A percentile compares a stretch with the other conserved stretches of the same genome.
phyloP scores from a whole-genome alignment of 1,140 invertebrate genomes.

The Dendrolimus punctatus region DNA sequence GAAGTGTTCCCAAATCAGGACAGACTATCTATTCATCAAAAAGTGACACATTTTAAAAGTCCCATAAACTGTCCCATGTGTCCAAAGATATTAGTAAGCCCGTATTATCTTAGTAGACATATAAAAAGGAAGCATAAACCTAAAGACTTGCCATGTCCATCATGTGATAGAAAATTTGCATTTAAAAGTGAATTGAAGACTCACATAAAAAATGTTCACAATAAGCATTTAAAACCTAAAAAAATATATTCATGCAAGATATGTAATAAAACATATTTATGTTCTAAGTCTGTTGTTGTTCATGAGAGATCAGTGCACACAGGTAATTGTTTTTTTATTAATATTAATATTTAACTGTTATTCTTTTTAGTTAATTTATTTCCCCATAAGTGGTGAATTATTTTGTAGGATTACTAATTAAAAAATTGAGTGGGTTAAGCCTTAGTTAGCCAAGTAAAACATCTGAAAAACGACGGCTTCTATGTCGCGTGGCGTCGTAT shows the following conservation, averaged over 20 bases:
- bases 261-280: slow-evolving; percentile 61
- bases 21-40: slow-evolving; percentile 36
- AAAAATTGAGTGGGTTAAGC: no score
- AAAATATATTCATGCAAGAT: slow-evolving; percentile 52
- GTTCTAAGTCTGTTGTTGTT: slow-evolving; percentile 55
- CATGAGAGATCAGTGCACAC: slow-evolving; percentile 68
- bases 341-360: slow-evolving; percentile 5
- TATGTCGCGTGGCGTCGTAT: no score
- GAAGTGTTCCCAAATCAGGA: slow-evolving; percentile 42
- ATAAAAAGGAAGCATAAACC: slow-evolving; percentile 51
- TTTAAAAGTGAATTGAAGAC: slow-evolving; percentile 50
- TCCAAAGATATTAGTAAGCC: slow-evolving; percentile 38
- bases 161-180: slow-evolving; percentile 53
- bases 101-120: slow-evolving; percentile 56
- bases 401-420: no score
- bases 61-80: slow-evolving; percentile 47
- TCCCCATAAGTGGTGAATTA: no score
- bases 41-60: slow-evolving; percentile 33
- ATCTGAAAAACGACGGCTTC: no score
- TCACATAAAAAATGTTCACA: slow-evolving; percentile 57
- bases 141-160: slow-evolving; percentile 52
- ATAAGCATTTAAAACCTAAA: slow-evolving; percentile 37
- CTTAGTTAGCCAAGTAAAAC: no score
- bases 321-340: slow-evolving; percentile 33
- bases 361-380: background rate